Conservation (phyloP, 2,113 vertebrate genomes). For the Leucosticte australis region DNA sequence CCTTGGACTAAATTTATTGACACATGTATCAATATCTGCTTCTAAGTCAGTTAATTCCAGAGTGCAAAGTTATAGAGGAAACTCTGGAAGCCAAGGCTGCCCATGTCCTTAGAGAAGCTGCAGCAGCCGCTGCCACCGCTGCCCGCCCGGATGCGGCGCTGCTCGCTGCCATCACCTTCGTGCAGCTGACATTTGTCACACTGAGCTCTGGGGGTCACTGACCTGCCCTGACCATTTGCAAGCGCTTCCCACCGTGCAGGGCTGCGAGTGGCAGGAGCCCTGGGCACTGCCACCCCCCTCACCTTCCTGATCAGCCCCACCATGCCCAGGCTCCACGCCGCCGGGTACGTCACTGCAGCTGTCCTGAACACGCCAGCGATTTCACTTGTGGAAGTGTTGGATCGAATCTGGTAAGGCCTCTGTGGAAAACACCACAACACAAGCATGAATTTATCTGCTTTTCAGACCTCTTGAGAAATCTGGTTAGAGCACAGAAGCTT, state of each 20-base stretch:
- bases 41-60: background rate
- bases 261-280: background rate
- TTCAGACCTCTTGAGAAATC: background rate
- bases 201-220: background rate
- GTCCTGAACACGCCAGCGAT: conserved; percentile 86
- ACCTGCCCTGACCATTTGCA: background rate
- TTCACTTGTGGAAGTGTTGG: conserved; percentile 81
- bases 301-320: conserved; percentile 90
- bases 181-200: accelerated
- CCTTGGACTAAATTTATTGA: background rate
- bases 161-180: accelerated
- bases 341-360: conserved; percentile 83
- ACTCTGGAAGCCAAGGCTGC: background rate
- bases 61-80: background rate
- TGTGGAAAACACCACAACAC: conserved; percentile 51
- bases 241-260: accelerated
- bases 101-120: accelerated
- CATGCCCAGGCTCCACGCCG: conserved; percentile 86
- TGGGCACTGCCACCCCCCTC: background rate
- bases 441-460: background rate
- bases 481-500: background rate
- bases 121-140: background rate
- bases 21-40: background rate
- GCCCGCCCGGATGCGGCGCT: no score
- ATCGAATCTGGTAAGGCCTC: conserved; percentile 93